A percentile compares a stretch with the other conserved stretches of the same genome.
Evolutionary conservation across 2,113 vertebrate genomes (phyloP).

Genomic region (Myocastor coypus): DNA sequence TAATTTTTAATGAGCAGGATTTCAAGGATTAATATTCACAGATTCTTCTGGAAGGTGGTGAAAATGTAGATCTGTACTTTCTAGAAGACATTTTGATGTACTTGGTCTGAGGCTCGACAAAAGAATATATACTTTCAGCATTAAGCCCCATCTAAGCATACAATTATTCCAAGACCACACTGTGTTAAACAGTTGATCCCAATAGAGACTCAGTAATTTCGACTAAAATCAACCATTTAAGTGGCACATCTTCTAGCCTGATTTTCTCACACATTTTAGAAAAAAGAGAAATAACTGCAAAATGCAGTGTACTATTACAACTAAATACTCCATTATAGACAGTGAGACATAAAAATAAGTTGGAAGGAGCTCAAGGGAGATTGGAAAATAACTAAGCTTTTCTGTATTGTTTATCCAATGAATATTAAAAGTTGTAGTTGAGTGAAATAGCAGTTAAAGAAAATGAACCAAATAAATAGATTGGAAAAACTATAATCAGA

Average conservation of each 20-base stretch:
- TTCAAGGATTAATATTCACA: neutral
- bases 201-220: neutral
- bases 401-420: slow-evolving; percentile 67
- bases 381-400: slow-evolving; percentile 75
- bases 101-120: neutral
- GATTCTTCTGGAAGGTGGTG: neutral
- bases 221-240: slow-evolving; percentile 41
- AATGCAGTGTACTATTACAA: slow-evolving; percentile 61
- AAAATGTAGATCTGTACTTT: neutral
- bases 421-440: slow-evolving; percentile 83
- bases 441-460: slow-evolving; percentile 80
- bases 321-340: slow-evolving; percentile 58
- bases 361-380: slow-evolving; percentile 76
- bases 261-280: slow-evolving; percentile 40
- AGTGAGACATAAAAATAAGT: slow-evolving; percentile 61
- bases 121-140: neutral
- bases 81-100: neutral
- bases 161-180: neutral
- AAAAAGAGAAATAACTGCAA: slow-evolving; percentile 51
- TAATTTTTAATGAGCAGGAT: neutral
- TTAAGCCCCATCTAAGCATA: neutral
- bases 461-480: slow-evolving; percentile 80
- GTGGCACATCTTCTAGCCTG: neutral
- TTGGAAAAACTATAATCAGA: slow-evolving; percentile 76
- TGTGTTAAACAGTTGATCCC: slow-evolving; percentile 12